Evolutionary conservation across 1,140 invertebrate genomes (phyloP).

Genomic region (Drosophila sproati): DNA sequence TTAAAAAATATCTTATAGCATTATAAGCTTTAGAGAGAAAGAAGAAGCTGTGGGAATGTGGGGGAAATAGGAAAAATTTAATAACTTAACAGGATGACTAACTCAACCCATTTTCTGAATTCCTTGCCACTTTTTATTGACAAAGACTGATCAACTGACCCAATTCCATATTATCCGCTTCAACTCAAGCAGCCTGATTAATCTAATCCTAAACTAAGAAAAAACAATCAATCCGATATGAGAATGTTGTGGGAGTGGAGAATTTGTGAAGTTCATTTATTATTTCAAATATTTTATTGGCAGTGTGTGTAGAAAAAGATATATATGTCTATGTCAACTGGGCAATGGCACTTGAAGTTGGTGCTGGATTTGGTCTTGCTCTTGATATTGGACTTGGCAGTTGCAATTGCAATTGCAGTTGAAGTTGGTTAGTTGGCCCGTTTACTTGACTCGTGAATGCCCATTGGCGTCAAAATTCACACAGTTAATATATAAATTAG

Average conservation of each 20-base stretch:
- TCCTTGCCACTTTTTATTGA: too few relatives aligned
- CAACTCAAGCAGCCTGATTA: too few relatives aligned
- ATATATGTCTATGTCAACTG: constrained; percentile 22
- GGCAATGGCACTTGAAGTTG: constrained; percentile 23
- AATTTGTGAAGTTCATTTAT: constrained; percentile 5
- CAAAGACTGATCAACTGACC: too few relatives aligned
- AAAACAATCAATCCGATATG: neutral
- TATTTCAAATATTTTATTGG: constrained; percentile 6
- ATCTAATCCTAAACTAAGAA: too few relatives aligned
- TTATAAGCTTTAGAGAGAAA: too few relatives aligned
- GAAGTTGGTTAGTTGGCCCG: constrained; percentile 17
- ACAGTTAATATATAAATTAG: constrained; percentile 79
- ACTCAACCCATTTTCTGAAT: too few relatives aligned
- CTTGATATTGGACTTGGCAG: constrained; percentile 55
- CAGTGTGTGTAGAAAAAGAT: neutral
- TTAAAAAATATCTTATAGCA: too few relatives aligned
- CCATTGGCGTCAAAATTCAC: constrained; percentile 64
- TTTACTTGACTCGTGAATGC: constrained; percentile 57
- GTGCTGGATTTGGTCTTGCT: constrained; percentile 5
- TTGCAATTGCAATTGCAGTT: constrained; percentile 13
- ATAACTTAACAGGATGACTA: too few relatives aligned
- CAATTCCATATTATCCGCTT: too few relatives aligned
- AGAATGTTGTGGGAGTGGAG: constrained; percentile 15
- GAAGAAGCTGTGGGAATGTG: too few relatives aligned
- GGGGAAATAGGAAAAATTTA: too few relatives aligned